These are phyloP conservation scores for Euthynnus affinis DNA, from an alignment of 2,797 vertebrate species.

Conservation along the genomic window DNA sequence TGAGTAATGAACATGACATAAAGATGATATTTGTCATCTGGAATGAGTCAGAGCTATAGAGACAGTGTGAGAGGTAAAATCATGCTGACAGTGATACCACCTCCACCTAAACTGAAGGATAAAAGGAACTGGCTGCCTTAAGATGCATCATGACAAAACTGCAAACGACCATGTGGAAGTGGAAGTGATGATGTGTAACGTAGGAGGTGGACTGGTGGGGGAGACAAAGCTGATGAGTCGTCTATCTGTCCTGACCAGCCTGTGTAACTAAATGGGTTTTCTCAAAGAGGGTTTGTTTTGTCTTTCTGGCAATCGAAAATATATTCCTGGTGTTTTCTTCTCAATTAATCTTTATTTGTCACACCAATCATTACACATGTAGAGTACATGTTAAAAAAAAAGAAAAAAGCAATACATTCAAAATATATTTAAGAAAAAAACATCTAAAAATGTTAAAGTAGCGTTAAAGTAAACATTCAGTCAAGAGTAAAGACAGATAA, in stretches of 20 bases:
- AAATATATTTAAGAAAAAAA: not conserved
- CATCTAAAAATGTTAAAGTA: not conserved
- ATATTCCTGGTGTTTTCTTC: not conserved
- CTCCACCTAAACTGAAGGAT: constrained; percentile 29
- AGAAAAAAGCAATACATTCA: too few species aligned
- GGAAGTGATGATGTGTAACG: constrained; percentile 32
- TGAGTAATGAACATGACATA: constrained; percentile 13
- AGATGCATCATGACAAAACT: constrained; percentile 27
- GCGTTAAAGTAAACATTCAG: too few species aligned
- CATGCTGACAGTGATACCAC: not conserved
- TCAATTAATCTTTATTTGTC: not conserved
- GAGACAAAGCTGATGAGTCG: constrained; percentile 35
- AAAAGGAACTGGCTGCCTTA: constrained; percentile 9
- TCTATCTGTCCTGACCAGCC: not conserved
- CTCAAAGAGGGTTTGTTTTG: not conserved
- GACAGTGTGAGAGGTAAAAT: not conserved
- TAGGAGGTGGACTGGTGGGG: constrained; percentile 5
- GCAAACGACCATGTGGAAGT: constrained; percentile 32
- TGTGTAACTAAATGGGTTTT: not conserved
- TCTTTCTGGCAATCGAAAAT: constrained; percentile 5
- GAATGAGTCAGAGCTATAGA: not conserved
- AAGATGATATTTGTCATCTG: not conserved
- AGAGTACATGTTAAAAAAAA: too few species aligned
- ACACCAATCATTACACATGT: not conserved
- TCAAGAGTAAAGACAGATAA: too few species aligned